Conservation (phyloP, 2,797 vertebrate genomes). For the Sebastes taczanowskii region DNA sequence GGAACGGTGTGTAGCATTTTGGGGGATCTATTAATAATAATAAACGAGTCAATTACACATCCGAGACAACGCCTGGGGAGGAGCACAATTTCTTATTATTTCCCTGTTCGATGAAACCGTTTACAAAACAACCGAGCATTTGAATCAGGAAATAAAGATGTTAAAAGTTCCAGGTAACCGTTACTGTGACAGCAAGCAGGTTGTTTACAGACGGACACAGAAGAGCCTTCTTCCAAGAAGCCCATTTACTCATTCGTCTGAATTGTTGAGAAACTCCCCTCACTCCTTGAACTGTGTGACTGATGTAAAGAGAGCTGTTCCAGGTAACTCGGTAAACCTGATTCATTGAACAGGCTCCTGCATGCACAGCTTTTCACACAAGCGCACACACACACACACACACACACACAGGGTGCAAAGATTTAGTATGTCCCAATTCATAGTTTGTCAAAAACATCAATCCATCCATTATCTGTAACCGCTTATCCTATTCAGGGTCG, state of each 20-base stretch:
- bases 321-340: background rate
- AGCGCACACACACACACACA: too few species aligned
- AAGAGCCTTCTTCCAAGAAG: background rate
- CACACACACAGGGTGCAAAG: too few species aligned
- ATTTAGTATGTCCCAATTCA: too few species aligned
- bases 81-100: background rate
- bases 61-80: background rate
- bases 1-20: too few species aligned
- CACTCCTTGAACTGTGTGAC: background rate
- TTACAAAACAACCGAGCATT: background rate
- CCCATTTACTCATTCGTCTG: background rate
- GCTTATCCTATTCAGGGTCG: too few species aligned
- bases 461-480: too few species aligned
- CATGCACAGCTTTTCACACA: too few species aligned
- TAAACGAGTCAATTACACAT: background rate
- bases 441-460: background rate
- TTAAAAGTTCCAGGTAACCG: too few species aligned
- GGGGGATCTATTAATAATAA: background rate
- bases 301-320: background rate
- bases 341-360: background rate
- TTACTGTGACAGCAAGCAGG: background rate
- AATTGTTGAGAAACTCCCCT: background rate
- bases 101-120: background rate
- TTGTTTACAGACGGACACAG: background rate
- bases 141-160: background rate